Conservation (phyloP, 2,113 vertebrate species). For the Clarias gariepinus region DNA sequence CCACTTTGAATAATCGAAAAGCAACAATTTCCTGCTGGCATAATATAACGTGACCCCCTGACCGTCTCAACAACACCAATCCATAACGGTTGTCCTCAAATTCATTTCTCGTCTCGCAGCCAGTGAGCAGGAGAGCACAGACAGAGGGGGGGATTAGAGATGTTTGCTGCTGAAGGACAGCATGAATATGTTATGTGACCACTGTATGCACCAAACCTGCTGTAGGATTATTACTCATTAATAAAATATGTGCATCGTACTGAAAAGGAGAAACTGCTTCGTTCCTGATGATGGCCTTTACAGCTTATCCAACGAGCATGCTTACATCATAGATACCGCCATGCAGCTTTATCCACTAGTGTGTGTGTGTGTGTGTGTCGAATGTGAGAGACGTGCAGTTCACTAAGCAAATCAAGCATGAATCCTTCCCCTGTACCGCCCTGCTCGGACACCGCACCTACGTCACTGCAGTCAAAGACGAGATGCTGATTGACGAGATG, state of each 20-base stretch:
- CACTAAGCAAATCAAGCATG: constrained; percentile 71
- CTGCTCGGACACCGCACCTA: constrained; percentile 69
- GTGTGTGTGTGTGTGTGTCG: constrained; percentile 51
- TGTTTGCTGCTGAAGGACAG: constrained; percentile 23
- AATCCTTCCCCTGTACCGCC: constrained; percentile 70
- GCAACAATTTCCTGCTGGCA: constrained; percentile 33
- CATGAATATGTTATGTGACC: constrained; percentile 21
- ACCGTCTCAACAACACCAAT: constrained; percentile 9
- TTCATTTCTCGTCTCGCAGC: constrained; percentile 14
- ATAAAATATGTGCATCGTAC: constrained; percentile 15
- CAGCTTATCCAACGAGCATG: neutral
- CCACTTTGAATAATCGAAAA: constrained; percentile 38
- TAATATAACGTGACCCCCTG: constrained; percentile 23
- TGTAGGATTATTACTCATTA: constrained; percentile 32
- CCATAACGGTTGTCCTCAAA: constrained; percentile 19
- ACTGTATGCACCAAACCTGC: constrained; percentile 10
- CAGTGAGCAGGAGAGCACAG: constrained; percentile 6
- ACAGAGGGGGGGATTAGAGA: constrained; percentile 32
- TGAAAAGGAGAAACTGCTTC: constrained; percentile 11
- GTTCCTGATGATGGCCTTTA: neutral
- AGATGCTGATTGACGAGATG: constrained; percentile 74
- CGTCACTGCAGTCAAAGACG: constrained; percentile 73
- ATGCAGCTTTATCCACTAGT: neutral
- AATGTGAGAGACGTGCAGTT: constrained; percentile 59
- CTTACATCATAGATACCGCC: too few relatives aligned